phyloP scores from a whole-genome alignment of 2,797 vertebrate species.

The Limosa lapponica region DNA sequence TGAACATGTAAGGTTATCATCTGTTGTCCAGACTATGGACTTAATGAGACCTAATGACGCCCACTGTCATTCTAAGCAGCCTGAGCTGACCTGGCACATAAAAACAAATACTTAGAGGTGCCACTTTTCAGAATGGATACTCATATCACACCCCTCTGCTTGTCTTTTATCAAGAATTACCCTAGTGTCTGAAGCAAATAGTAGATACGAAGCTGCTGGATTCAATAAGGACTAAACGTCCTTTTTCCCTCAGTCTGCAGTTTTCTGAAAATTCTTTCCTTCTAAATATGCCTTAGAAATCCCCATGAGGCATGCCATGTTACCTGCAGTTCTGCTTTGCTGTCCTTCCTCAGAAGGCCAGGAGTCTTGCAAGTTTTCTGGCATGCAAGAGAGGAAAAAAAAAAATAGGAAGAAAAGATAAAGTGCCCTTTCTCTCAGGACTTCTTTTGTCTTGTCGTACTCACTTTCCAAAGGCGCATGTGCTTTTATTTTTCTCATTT shows the following conservation, averaged over 20 bases:
- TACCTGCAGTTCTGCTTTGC: not conserved
- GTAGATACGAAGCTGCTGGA: fast-evolving
- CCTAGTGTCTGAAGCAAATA: not conserved
- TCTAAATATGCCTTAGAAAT: not conserved
- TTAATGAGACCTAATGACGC: not conserved
- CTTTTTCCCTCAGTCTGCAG: not conserved
- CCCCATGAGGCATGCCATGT: not conserved
- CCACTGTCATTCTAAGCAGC: not conserved
- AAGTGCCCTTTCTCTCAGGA: not conserved
- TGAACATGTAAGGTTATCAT: not conserved
- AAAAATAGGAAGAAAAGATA: not conserved
- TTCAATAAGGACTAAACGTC: not conserved
- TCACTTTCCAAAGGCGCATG: not conserved
- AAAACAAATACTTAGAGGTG: not conserved
- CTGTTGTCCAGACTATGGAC: fast-evolving
- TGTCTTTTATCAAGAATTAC: not conserved
- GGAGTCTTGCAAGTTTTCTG: not conserved
- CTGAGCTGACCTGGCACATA: not conserved
- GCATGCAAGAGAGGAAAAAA: fast-evolving
- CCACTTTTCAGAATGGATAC: not conserved
- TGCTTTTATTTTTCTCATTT: not conserved
- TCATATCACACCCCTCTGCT: fast-evolving
- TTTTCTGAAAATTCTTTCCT: not conserved
- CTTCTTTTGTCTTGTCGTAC: not conserved
- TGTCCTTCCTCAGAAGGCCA: not conserved